Percentiles rank a stretch among this genome's conserved stretches.
phyloP scores from a whole-genome alignment of 2,113 vertebrate species.

The Syngnathoides biaculeatus region DNA sequence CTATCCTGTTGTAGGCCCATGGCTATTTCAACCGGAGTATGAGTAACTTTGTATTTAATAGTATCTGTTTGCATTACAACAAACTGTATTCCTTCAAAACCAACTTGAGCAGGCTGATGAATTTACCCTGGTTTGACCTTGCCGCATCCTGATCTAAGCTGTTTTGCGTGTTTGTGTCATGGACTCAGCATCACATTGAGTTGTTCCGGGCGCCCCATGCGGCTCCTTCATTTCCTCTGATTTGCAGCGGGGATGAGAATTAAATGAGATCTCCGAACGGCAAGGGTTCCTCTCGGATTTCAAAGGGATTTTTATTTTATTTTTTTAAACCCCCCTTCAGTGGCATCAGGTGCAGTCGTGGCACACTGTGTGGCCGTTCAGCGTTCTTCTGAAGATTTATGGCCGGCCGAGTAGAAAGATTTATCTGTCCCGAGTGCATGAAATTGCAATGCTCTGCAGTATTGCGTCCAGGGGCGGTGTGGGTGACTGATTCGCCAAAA shows the following conservation, averaged over 20 bases:
- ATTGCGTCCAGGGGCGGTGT: constrained; percentile 27
- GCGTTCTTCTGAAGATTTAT: constrained; percentile 41
- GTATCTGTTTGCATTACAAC: background rate
- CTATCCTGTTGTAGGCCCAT: no score
- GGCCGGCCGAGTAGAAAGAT: constrained; percentile 45
- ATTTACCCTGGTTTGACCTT: background rate
- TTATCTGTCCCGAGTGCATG: constrained; percentile 48
- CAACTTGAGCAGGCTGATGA: background rate
- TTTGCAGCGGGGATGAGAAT: background rate
- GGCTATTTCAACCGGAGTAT: no score
- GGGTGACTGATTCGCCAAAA: constrained; percentile 34
- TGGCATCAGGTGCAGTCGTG: constrained; percentile 31
- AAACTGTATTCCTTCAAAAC: background rate
- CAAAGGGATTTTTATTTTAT: constrained; percentile 6
- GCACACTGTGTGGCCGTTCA: constrained; percentile 37
- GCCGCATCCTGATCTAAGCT: background rate
- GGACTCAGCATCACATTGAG: background rate
- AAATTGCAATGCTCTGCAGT: constrained; percentile 60
- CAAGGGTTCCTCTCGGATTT: constrained; percentile 21
- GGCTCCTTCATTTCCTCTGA: constrained; percentile 2
- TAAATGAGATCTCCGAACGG: background rate
- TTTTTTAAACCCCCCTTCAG: constrained; percentile 11
- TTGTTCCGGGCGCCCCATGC: background rate
- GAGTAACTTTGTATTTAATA: no score
- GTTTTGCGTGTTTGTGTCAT: background rate